Base-by-base conservation (phyloP, 2,113 vertebrate genomes). In the Laticauda colubrina region DNA sequence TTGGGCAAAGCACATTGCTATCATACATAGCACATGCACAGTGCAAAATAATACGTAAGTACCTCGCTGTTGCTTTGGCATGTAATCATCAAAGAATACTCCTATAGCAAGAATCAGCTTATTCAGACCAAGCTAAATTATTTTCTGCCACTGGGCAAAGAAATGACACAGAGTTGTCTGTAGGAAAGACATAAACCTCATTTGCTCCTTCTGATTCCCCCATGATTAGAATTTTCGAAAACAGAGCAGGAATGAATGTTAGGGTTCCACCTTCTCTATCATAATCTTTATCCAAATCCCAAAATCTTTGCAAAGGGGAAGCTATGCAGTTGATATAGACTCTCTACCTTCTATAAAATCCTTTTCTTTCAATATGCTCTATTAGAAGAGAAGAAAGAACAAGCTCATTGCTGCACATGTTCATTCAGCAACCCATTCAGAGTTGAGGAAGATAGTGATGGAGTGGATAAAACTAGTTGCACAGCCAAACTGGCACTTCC, bases 41-140 rank as follows among this genome's bases (percentile, higher is more conserved):
- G 85, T 51, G 18, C 64, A 85, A 57, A 39, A 85, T 59, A 51
- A 34, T 39, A 85, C 4, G 5, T 11, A 26, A n/a, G 18, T 91
- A 57, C 87, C 26, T 93, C 8, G 89, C 24, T 93, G 29, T 53
- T 92, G 93, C 92, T 56, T 39, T 53, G 53, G 43, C 51, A 6
- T 51, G n/a, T 56, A 92, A 64, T 55, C 91, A 89, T 91, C 92
- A 26, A 48, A 89, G 87, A 57, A 57, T 21, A 18, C 3, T 81
- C 12, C 88, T 18, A 45, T 45, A 55, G 54, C 5, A 29, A 64
- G 23, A 61, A 51, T 21, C 34, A 86, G 7, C 18, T 56, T 61
- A 91, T 15, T 48, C 43, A 61, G 53, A 15, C 8, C 53, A 26
- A 23, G 8, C 26, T 15, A 55, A 89, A 92, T 21, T 18, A 24